phyloP scores from a whole-genome alignment of 2,797 vertebrate species.

The Rallus crepitans region DNA sequence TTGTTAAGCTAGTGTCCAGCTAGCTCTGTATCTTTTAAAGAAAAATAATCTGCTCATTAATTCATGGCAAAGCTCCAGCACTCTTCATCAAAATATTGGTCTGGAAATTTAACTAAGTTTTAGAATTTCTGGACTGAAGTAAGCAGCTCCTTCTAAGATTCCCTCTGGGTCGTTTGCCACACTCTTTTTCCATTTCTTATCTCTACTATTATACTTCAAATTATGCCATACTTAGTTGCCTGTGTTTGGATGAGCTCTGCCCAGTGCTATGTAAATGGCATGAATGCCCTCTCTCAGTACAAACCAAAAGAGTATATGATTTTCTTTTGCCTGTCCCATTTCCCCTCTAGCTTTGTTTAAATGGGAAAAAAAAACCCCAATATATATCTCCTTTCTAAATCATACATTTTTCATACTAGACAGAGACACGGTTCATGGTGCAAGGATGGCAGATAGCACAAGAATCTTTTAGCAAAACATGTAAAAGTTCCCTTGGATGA shows the following conservation, averaged over 20 bases:
- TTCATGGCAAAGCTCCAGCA: not conserved
- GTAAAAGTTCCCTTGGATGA: not conserved
- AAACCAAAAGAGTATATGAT: not conserved
- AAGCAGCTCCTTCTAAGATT: not conserved
- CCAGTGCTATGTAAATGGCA: not conserved
- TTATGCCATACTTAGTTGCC: not conserved
- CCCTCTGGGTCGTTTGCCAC: not conserved
- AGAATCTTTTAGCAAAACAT: not conserved
- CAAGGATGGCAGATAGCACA: not conserved
- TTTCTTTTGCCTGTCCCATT: not conserved
- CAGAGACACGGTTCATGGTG: not conserved
- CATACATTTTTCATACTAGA: not conserved
- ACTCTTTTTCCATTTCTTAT: not conserved
- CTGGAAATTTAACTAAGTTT: constrained; percentile 18
- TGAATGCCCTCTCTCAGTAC: not conserved
- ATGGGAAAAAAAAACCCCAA: not conserved
- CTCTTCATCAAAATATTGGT: not conserved
- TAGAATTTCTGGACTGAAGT: not conserved
- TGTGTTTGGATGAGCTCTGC: not conserved
- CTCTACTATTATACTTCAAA: not conserved
- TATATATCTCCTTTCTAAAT: not conserved
- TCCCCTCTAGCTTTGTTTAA: not conserved
- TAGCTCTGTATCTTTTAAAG: constrained; percentile 54
- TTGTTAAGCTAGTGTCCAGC: constrained; percentile 63
- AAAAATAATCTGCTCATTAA: constrained; percentile 54